These are phyloP conservation scores for Nephila pilipes DNA, from an alignment of 1,140 invertebrate genomes.

Conservation along the genomic window DNA sequence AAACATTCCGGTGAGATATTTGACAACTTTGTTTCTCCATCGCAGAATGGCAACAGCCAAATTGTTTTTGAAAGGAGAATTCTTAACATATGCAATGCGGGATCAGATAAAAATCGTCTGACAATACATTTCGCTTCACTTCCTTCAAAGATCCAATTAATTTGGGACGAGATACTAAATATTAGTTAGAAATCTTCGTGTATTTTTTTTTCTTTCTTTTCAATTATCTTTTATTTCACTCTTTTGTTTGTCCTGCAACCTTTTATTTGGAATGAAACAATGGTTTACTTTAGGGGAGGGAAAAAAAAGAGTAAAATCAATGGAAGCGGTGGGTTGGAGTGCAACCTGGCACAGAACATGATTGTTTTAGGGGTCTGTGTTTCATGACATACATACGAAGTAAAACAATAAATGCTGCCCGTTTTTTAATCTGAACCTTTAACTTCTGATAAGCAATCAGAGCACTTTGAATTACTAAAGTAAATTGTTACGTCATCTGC, in stretches of 20 bases:
- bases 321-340: background rate
- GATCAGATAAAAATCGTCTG: constrained; percentile 65
- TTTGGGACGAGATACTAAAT: constrained; percentile 60
- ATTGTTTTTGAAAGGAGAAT: background rate
- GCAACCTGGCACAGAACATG: background rate
- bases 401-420: background rate
- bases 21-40: constrained; percentile 46
- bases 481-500: background rate
- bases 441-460: constrained; percentile 1
- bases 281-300: background rate
- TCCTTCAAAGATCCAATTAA: constrained; percentile 67
- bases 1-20: background rate
- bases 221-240: constrained; percentile 12
- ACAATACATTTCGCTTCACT: constrained; percentile 56
- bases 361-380: constrained; percentile 15
- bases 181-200: background rate
- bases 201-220: constrained; percentile 3
- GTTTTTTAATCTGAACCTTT: background rate
- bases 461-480: constrained; percentile 6
- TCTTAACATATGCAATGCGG: background rate
- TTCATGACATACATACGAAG: constrained; percentile 18
- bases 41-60: constrained; percentile 4
- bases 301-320: background rate
- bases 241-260: background rate
- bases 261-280: constrained; percentile 44